A percentile compares a stretch with the other conserved stretches of the same genome.
These are phyloP conservation scores for Boloria euphrosyne DNA, from an alignment of 2,888 invertebrate genomes.

Conservation along the genomic window DNA sequence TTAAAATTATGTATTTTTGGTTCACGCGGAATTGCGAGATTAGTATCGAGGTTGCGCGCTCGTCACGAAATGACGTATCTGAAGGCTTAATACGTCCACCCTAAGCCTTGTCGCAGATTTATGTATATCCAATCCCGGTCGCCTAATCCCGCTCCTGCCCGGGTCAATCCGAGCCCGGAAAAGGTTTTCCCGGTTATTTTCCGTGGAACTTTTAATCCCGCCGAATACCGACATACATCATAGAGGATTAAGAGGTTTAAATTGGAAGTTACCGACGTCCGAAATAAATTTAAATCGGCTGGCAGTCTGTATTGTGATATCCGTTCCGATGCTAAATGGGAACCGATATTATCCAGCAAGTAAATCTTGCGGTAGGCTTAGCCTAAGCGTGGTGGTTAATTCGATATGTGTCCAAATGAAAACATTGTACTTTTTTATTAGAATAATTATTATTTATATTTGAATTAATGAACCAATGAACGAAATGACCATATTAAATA, in stretches of 20 bases:
- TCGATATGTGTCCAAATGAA: slow-evolving; percentile 16
- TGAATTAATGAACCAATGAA: background rate
- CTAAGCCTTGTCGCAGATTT: slow-evolving; percentile 77
- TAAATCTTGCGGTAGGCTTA: slow-evolving; percentile 65
- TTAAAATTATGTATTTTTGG: slow-evolving; percentile 67
- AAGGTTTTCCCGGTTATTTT: slow-evolving; percentile 83
- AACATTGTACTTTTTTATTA: background rate
- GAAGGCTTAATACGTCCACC: slow-evolving; percentile 78
- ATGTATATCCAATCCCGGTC: slow-evolving; percentile 81
- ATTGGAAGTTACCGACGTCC: slow-evolving; percentile 83
- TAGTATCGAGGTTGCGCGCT: slow-evolving; percentile 60
- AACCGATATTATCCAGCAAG: slow-evolving; percentile 73
- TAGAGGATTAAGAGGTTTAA: slow-evolving; percentile 83
- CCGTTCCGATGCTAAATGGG: slow-evolving; percentile 77
- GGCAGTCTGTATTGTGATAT: slow-evolving; percentile 81
- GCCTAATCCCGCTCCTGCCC: slow-evolving; percentile 77
- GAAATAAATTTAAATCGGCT: slow-evolving; percentile 82
- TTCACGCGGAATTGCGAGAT: slow-evolving; percentile 55
- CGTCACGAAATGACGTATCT: slow-evolving; percentile 79
- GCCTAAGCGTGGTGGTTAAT: slow-evolving; percentile 42
- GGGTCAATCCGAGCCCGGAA: slow-evolving; percentile 82
- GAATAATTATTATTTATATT: background rate
- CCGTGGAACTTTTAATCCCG: slow-evolving; percentile 82
- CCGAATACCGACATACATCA: slow-evolving; percentile 83
- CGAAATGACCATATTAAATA: too few species aligned